Evolutionary conservation across 1,140 invertebrate genomes (phyloP).

Genomic region (Lasaia peninsularis): DNA sequence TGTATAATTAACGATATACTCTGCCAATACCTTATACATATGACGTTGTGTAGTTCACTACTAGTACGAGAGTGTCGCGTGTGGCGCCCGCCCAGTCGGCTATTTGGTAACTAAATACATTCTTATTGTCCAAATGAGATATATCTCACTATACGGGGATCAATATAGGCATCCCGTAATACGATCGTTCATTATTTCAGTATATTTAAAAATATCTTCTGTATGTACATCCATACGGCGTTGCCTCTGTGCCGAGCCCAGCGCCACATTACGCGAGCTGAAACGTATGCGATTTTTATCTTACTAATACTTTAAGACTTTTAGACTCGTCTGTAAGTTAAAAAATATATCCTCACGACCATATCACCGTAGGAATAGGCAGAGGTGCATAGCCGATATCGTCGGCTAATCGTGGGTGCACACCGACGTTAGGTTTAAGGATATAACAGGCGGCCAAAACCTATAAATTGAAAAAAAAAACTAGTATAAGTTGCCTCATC

Average conservation of each 20-base stretch:
- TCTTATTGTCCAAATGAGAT: slow-evolving; percentile 48
- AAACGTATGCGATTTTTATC: background rate
- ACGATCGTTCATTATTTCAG: slow-evolving; percentile 3
- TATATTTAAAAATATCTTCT: slow-evolving; percentile 7
- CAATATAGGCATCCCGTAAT: background rate
- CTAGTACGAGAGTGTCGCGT: slow-evolving; percentile 29
- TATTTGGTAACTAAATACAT: slow-evolving; percentile 53
- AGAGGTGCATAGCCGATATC: no score
- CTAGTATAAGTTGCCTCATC: no score
- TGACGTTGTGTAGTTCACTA: slow-evolving; percentile 21
- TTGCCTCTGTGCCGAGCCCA: background rate
- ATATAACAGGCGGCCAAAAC: no score
- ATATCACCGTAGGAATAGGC: no score
- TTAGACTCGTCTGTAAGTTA: no score
- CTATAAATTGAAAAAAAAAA: no score
- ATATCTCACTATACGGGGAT: background rate
- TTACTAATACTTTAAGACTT: no score
- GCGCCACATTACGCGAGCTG: background rate
- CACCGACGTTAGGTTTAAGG: no score
- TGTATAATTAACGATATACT: slow-evolving; percentile 7
- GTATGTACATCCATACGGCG: slow-evolving; percentile 7
- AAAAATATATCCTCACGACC: no score
- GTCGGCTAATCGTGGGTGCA: no score
- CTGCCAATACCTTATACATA: slow-evolving; percentile 3
- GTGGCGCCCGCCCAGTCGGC: slow-evolving; percentile 23